Evolutionary conservation across 2,888 invertebrate genomes (phyloP).

Genomic region (Odontothrips loti): DNA sequence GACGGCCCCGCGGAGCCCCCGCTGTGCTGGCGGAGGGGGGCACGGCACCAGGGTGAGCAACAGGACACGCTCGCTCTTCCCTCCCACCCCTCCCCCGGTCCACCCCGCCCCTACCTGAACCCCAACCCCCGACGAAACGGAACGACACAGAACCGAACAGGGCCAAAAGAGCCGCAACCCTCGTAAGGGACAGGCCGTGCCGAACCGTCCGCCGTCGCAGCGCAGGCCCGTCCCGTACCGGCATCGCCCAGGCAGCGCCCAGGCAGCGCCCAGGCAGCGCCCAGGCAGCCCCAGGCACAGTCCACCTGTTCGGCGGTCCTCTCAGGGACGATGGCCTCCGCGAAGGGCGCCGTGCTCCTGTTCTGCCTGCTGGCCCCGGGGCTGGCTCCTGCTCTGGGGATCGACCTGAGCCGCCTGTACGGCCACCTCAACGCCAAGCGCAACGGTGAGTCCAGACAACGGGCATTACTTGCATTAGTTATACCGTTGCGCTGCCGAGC

Average conservation of each 20-base stretch:
- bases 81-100: neutral
- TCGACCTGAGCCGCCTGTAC: slow-evolving; percentile 77
- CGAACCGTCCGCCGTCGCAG: neutral
- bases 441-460: slow-evolving; percentile 56
- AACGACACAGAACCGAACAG: neutral
- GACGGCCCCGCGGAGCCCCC: slow-evolving; percentile 8
- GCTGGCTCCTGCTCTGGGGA: slow-evolving; percentile 62
- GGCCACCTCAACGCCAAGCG: slow-evolving; percentile 69
- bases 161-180: neutral
- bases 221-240: neutral
- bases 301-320: neutral
- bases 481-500: neutral
- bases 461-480: neutral
- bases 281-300: neutral
- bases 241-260: neutral
- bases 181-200: neutral
- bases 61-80: slow-evolving; percentile 7
- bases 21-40: neutral
- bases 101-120: neutral
- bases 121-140: neutral
- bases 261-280: no score
- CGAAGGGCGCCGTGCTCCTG: neutral
- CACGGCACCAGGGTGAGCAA: neutral
- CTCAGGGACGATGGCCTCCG: neutral
- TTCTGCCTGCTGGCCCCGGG: neutral